phyloP scores from a whole-genome alignment of 2,113 vertebrate genomes.

The Terrapene triunguis region DNA sequence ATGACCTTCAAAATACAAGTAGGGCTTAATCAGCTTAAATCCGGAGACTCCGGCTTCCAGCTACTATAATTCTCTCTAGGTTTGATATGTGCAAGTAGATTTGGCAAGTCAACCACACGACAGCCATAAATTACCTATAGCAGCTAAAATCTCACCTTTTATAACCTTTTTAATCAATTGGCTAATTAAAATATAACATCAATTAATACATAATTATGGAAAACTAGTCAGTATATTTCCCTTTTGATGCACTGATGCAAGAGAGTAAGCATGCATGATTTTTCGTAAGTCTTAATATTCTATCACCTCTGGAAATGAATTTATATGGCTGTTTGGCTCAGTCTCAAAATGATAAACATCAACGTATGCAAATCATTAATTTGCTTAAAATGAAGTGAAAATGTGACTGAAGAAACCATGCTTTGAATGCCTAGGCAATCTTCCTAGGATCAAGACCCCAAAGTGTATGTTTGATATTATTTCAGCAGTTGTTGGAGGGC shows the following conservation, averaged over 20 bases:
- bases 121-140: rapidly evolving
- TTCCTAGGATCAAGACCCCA: neutral
- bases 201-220: neutral
- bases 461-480: neutral
- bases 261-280: neutral
- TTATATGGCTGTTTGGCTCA: neutral
- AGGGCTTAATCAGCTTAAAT: neutral
- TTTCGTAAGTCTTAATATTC: neutral
- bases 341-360: neutral
- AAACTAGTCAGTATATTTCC: neutral
- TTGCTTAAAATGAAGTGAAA: neutral
- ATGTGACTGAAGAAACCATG: neutral
- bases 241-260: neutral
- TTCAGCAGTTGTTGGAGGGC: neutral
- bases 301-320: neutral
- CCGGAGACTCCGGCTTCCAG: constrained; percentile 24
- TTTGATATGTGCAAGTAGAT: neutral
- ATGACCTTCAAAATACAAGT: neutral
- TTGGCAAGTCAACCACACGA: neutral
- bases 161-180: neutral
- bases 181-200: neutral
- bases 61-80: constrained; percentile 57
- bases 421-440: neutral
- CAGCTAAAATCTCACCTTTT: neutral
- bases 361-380: neutral